Conservation (phyloP, 2,113 vertebrate species). For the Zosterops hypoxanthus region DNA sequence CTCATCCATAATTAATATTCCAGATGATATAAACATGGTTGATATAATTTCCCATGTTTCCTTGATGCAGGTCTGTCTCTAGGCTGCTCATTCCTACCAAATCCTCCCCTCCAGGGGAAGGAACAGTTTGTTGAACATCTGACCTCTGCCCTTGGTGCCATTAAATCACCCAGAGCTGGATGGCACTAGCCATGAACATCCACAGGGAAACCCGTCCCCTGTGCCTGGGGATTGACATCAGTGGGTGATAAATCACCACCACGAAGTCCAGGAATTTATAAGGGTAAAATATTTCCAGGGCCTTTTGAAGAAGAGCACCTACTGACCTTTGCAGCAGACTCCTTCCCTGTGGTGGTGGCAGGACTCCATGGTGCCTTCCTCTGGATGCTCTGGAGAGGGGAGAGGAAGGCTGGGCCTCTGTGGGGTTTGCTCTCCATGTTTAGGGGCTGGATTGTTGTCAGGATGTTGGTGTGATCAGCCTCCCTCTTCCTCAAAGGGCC, state of each 20-base stretch:
- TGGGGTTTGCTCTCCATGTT: not conserved
- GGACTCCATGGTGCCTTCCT: not conserved
- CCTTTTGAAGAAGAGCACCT: not conserved
- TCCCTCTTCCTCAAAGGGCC: not conserved
- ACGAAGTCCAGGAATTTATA: not conserved
- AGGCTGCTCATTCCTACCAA: not conserved
- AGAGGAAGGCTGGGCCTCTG: not conserved
- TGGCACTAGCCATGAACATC: not conserved
- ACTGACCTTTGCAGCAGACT: slow-evolving; percentile 36
- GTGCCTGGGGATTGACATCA: not conserved
- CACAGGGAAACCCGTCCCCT: not conserved
- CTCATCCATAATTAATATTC: not conserved
- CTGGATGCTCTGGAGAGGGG: not conserved
- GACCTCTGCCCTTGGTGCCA: not conserved
- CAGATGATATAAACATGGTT: not conserved
- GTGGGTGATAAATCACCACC: not conserved
- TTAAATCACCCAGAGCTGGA: not conserved
- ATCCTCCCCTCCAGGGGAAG: not conserved
- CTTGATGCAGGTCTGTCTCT: not conserved
- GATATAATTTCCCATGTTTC: not conserved
- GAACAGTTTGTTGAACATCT: not conserved
- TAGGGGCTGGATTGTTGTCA: not conserved
- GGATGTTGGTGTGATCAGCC: not conserved
- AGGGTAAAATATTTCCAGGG: not conserved
- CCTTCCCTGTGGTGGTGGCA: not conserved